Evolutionary conservation across 2,888 invertebrate genomes (phyloP), one percentile per base, ranked within the genome.

Genomic region (Netelia virgata): DNA sequence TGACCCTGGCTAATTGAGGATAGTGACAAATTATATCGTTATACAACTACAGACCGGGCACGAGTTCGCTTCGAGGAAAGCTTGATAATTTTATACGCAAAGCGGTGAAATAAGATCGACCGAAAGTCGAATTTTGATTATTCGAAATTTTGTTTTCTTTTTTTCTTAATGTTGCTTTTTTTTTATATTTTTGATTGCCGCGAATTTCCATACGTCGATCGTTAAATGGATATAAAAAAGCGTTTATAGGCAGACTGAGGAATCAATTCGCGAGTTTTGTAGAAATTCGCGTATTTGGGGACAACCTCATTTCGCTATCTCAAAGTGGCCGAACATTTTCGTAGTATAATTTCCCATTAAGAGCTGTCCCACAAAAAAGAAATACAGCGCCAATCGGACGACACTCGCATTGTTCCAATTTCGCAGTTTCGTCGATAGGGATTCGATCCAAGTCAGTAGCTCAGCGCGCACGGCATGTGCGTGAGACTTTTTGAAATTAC

Each of bases 371-470:
- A 47, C 47, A 47, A 47, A 47, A 47, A 10, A 14, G 8, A 36
- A 36, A 36, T 36, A 36, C 36, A 36, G 36, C 36, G 36, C 6
- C 36, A 36, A 36, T 8, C 47, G 8, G 0, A 14, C 47, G 47
- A 47, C 47, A 47, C 0, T 47, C 11, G 47, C 47, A 47, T 47
- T 47, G 47, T 47, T 47, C 14, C 47, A 47, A 11, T 47, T 47
- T 47, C 47, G 14, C 47, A 47, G 47, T 47, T 47, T 47, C 47
- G 14, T 47, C 47, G 47, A 47, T 47, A 14, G 47, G 11, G 47
- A 47, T 47, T 47, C 47, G 47, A 47, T 47, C 47, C 47, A 47
- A 47, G 47, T 47, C 47, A 47, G 47, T 47, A 47, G 47, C 47
- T 47, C 47, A 47, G 3, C 14, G 47, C 3, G 47, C 14, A 47